Base-by-base conservation (phyloP, 2,888 invertebrate species). In the Andrena trimmerana region DNA sequence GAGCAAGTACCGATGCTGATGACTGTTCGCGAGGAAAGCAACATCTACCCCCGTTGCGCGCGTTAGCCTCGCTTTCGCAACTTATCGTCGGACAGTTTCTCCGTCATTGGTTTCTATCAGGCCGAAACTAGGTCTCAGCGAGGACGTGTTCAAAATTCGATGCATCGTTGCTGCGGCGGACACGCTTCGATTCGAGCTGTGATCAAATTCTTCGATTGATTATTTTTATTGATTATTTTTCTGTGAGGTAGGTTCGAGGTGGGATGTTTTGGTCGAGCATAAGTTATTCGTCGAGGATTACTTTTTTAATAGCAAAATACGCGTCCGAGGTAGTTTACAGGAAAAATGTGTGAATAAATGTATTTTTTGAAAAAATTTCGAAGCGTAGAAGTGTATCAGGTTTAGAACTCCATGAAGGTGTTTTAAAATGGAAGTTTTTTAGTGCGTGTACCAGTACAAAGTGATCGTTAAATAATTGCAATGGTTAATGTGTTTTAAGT, bases 51-150 rank as follows among this genome's bases (percentile, higher is more conserved):
- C 85, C 79, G 57, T 89, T 85, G 84, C 84, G 81, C 86, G 86
- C 84, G 90, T 92, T 92, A 89, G 90, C 85, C 86, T 90, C 92
- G 90, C 92, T 92, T 92, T 92, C 92, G 92, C 92, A 90, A 90
- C 84, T 88, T 77, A 79, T 78, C 80, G 82, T 69, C 50, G 60
- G 59, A 52, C 69, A 68, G 85, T 89, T 89, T 89, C 89, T 74
- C 89, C 81, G 79, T 67, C 87, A 76, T 78, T 54, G 80, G 83
- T 83, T 83, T 84, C 81, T 80, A 83, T 29, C 48, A 52, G 36
- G 48, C 29, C 62, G 57, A 85, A 89, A 83, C 76, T 83, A 57
- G 82, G 85, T 85, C 81, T 86, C 73, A 74, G 59, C 33, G 73
- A 78, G 79, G 69, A 68, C 72, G 73, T 62, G 65, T 33, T 59